These are phyloP conservation scores for Dendrolimus pini DNA, from an alignment of 2,888 invertebrate species.

Conservation along the genomic window DNA sequence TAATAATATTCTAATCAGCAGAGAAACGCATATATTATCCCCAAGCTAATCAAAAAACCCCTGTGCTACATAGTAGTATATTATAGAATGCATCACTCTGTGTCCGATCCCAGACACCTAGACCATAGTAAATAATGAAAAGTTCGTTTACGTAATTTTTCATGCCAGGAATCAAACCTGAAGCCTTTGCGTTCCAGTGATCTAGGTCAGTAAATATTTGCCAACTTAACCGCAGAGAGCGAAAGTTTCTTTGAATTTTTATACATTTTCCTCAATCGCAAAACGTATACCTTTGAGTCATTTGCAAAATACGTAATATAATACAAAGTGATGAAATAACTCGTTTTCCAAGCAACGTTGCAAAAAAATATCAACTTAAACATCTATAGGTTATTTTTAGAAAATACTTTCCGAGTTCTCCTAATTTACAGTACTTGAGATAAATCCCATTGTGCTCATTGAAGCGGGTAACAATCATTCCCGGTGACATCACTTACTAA, in stretches of 20 bases:
- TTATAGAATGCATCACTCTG: too few relatives aligned
- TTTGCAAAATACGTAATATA: neutral
- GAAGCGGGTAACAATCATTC: conserved; percentile 38
- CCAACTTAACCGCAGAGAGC: neutral
- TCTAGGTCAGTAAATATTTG: too few relatives aligned
- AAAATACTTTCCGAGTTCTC: conserved; percentile 2
- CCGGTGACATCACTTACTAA: conserved; percentile 61
- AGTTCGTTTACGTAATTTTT: too few relatives aligned
- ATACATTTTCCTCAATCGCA: neutral
- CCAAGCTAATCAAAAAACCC: too few relatives aligned
- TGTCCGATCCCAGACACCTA: too few relatives aligned
- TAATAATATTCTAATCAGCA: too few relatives aligned
- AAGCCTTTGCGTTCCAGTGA: too few relatives aligned
- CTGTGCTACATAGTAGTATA: too few relatives aligned
- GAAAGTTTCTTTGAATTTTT: neutral
- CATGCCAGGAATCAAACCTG: too few relatives aligned
- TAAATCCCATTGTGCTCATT: conserved; percentile 35
- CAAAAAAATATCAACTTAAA: neutral
- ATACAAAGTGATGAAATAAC: neutral
- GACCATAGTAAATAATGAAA: too few relatives aligned
- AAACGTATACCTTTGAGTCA: neutral
- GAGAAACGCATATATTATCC: too few relatives aligned
- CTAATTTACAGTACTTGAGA: conserved; percentile 12
- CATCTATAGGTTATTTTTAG: neutral
- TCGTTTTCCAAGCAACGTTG: conserved; percentile 1